These are phyloP conservation scores for Poecilus cupreus DNA, from an alignment of 2,888 invertebrate species.

Conservation along the genomic window DNA sequence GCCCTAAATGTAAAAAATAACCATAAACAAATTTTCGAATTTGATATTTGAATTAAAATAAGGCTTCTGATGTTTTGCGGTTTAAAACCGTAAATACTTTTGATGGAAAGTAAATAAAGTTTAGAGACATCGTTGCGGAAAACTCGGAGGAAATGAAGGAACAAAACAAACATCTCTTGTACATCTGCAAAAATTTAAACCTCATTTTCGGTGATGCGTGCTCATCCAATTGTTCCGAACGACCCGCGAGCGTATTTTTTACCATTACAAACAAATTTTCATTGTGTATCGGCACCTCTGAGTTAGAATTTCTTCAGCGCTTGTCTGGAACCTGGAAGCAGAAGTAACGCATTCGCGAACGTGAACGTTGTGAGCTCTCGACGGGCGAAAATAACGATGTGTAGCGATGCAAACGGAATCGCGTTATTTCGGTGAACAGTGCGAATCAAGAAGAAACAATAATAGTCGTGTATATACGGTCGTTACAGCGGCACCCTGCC, in stretches of 20 bases:
- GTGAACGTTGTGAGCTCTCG: conserved; percentile 4
- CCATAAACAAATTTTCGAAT: too few species aligned
- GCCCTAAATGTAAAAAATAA: too few species aligned
- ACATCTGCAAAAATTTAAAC: neutral
- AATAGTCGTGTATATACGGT: conserved; percentile 57
- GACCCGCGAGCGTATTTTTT: conserved; percentile 20
- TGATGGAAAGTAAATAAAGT: neutral
- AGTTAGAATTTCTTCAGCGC: conserved; percentile 16
- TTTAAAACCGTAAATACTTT: neutral
- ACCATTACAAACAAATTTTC: conserved; percentile 41
- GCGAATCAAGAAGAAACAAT: conserved; percentile 65
- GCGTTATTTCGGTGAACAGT: conserved; percentile 64
- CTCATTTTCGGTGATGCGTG: conserved; percentile 16
- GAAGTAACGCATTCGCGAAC: neutral
- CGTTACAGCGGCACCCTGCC: conserved; percentile 23
- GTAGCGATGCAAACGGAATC: conserved; percentile 64
- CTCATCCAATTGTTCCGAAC: conserved; percentile 24
- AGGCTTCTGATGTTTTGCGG: too few species aligned
- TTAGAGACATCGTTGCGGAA: neutral
- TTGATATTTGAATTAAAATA: too few species aligned
- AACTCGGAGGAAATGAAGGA: neutral
- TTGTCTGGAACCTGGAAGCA: neutral
- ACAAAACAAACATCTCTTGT: conserved; percentile 3
- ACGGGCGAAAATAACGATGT: conserved; percentile 41
- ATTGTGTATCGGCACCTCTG: conserved; percentile 23